Conservation (phyloP, 2,113 vertebrate species). For the Bubo bubo region DNA sequence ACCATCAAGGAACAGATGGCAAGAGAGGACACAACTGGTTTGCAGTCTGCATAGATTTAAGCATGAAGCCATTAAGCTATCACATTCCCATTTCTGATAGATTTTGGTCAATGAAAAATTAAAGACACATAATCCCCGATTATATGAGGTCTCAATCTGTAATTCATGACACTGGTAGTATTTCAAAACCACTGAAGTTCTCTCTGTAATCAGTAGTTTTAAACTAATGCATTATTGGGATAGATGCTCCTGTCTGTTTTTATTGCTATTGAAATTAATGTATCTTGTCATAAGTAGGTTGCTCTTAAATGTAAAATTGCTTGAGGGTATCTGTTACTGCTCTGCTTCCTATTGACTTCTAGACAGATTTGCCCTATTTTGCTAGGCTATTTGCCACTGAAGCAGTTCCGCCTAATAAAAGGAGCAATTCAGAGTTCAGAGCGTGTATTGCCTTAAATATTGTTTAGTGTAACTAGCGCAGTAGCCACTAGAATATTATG, state of each 20-base stretch:
- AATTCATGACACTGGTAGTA: constrained; percentile 16
- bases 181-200: constrained; percentile 47
- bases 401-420: constrained; percentile 65
- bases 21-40: constrained; percentile 67
- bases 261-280: constrained; percentile 82
- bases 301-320: constrained; percentile 81
- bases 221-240: constrained; percentile 42
- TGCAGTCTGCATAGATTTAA: constrained; percentile 71
- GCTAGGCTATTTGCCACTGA: constrained; percentile 66
- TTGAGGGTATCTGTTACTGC: constrained; percentile 73
- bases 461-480: not conserved
- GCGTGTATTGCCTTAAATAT: constrained; percentile 42
- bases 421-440: constrained; percentile 30
- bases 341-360: constrained; percentile 78
- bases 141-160: constrained; percentile 56
- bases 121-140: constrained; percentile 67
- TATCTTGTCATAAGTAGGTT: constrained; percentile 90
- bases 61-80: constrained; percentile 78
- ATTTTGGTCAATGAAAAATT: constrained; percentile 77
- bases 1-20: constrained; percentile 79
- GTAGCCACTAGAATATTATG: not conserved
- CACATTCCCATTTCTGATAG: constrained; percentile 75
- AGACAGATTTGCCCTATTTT: constrained; percentile 75
- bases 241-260: constrained; percentile 68
- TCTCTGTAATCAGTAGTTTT: constrained; percentile 34